Conservation (phyloP, 2,797 vertebrate genomes). For the Cacajao melanocephalus region DNA sequence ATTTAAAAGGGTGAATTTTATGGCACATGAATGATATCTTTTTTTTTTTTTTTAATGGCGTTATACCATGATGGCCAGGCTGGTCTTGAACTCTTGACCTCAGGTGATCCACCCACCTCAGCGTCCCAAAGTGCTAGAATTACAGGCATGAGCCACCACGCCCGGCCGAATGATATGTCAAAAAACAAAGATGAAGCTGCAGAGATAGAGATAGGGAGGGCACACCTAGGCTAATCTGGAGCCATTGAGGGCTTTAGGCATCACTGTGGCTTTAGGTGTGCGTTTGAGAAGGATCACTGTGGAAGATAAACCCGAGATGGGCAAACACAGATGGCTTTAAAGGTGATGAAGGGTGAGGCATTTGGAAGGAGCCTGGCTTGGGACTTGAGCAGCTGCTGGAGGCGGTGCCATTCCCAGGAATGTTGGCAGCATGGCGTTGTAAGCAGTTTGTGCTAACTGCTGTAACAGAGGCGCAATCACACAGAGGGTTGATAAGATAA, state of each 20-base stretch:
- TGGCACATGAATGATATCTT: neutral
- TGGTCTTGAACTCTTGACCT: too few species aligned
- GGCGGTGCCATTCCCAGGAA: rapidly evolving
- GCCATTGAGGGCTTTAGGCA: neutral
- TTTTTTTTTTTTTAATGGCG: too few species aligned
- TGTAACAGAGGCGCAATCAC: rapidly evolving
- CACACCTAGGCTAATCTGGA: neutral
- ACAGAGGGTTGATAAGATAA: neutral
- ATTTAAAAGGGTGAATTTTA: neutral
- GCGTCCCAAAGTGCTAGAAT: too few species aligned
- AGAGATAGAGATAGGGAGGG: neutral
- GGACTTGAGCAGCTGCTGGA: neutral
- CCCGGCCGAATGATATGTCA: neutral
- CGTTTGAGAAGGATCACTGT: neutral
- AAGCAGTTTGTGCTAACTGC: neutral
- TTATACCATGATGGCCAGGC: too few species aligned
- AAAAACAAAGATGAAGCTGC: neutral
- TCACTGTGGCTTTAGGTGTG: rapidly evolving
- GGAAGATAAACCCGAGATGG: neutral
- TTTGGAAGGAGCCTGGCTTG: neutral
- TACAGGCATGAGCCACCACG: too few species aligned
- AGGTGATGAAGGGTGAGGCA: rapidly evolving
- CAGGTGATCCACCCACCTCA: too few species aligned
- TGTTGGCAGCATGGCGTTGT: rapidly evolving
- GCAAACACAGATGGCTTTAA: neutral